phyloP scores from a whole-genome alignment of 2,888 invertebrate species.

The Diogma glabrata region DNA sequence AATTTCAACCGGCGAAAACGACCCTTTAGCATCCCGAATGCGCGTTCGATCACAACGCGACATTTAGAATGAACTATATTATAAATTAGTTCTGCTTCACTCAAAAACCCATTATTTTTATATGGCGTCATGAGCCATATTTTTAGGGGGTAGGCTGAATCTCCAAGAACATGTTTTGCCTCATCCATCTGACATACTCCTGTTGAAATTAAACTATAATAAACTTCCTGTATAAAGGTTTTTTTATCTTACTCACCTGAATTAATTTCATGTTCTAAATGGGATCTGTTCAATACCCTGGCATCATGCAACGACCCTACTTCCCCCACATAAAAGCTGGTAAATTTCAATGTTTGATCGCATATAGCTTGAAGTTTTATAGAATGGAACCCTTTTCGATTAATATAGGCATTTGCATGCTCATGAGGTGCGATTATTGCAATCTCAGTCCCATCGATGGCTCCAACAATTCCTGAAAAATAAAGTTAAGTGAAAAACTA shows the following conservation, averaged over 20 bases:
- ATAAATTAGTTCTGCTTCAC: neutral
- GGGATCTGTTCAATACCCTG: neutral
- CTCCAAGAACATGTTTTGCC: neutral
- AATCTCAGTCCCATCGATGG: neutral
- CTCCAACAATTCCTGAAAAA: neutral
- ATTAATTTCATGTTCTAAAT: neutral
- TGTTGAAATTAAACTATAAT: too few species aligned
- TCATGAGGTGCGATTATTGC: neutral
- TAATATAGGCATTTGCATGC: neutral
- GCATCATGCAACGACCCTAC: neutral
- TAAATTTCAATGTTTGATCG: neutral
- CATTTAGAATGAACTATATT: neutral
- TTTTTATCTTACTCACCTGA: neutral
- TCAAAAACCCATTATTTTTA: neutral
- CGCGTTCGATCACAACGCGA: neutral
- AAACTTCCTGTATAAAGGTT: neutral
- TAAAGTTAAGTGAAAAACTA: too few species aligned
- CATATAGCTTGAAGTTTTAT: neutral
- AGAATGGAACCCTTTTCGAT: neutral
- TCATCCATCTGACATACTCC: neutral
- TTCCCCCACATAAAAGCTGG: neutral
- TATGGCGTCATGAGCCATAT: neutral
- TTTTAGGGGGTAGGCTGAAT: neutral
- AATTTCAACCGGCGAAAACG: neutral
- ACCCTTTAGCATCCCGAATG: neutral